Conservation (phyloP, 2,113 vertebrate species). For the Hydrochoerus hydrochaeris region DNA sequence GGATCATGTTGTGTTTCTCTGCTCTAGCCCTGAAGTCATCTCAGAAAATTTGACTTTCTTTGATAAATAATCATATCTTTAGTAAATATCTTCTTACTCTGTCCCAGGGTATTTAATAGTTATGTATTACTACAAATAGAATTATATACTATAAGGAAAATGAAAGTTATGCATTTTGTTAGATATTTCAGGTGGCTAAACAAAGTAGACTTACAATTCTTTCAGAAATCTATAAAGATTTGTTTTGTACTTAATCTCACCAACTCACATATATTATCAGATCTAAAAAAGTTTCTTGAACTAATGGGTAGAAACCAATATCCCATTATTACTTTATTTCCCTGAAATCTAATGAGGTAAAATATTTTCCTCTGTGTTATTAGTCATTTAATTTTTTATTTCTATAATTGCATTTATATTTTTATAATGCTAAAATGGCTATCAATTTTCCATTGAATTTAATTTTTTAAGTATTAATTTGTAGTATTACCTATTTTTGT, state of each 20-base stretch:
- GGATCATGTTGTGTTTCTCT: not conserved
- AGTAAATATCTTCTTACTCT: not conserved
- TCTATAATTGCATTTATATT: not conserved
- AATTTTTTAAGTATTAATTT: not conserved
- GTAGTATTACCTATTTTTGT: not conserved
- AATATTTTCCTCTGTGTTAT: not conserved
- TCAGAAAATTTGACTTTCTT: not conserved
- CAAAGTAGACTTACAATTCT: not conserved
- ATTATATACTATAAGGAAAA: not conserved
- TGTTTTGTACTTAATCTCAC: not conserved
- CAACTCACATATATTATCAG: not conserved
- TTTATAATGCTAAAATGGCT: not conserved
- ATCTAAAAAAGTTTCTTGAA: not conserved
- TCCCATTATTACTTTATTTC: not conserved
- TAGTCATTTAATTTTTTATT: not conserved
- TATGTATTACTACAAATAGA: not conserved
- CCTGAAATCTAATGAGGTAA: not conserved
- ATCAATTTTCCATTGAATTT: not conserved
- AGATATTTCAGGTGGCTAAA: not conserved
- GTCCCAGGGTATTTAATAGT: not conserved
- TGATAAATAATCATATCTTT: not conserved
- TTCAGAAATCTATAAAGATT: not conserved
- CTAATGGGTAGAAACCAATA: not conserved
- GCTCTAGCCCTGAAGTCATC: not conserved
- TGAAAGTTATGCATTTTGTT: not conserved